Conservation (phyloP, 2,113 vertebrate species). For the Neolamprologus ventralis region DNA sequence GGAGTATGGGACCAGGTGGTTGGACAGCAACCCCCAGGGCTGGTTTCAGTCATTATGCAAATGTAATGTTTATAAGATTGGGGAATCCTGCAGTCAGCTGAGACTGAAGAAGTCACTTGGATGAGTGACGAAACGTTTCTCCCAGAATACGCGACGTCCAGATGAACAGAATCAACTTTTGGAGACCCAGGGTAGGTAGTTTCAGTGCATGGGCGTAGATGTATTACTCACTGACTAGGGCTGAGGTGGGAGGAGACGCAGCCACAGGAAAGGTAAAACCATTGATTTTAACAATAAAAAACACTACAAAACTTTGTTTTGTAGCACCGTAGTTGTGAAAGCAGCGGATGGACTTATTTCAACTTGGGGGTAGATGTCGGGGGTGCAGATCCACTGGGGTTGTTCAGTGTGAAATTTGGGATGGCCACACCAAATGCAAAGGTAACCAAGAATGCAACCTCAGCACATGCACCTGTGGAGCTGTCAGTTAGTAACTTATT, state of each 20-base stretch:
- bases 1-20: neutral
- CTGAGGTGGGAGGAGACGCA: neutral
- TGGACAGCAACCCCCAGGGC: neutral
- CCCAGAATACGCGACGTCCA: no score
- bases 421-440: neutral
- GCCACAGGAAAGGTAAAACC: neutral
- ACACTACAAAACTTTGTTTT: neutral
- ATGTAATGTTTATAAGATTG: no score
- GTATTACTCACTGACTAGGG: neutral
- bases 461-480: neutral
- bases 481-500: neutral
- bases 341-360: neutral
- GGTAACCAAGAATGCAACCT: neutral
- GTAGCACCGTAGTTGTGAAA: neutral
- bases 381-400: neutral
- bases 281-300: neutral
- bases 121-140: no score
- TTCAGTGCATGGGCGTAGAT: rapidly evolving
- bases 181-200: neutral
- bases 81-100: no score
- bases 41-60: no score
- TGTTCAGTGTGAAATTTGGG: neutral
- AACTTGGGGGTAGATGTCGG: neutral
- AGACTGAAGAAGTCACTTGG: no score
- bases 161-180: no score